These are phyloP conservation scores for Acomys russatus DNA, from an alignment of 2,797 vertebrate species.

Conservation along the genomic window DNA sequence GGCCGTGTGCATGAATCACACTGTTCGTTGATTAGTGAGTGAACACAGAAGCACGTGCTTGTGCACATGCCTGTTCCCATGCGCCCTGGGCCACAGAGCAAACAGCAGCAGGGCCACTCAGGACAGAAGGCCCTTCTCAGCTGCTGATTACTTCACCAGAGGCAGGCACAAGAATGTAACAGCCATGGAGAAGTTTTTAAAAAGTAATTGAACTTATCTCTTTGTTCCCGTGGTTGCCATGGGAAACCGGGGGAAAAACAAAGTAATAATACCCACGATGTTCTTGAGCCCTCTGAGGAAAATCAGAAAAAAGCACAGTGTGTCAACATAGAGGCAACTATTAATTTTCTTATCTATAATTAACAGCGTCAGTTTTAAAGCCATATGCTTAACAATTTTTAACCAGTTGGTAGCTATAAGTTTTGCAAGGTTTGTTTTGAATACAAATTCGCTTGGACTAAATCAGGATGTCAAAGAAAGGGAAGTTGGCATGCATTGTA, in stretches of 20 bases:
- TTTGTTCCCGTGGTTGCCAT: slow-evolving; percentile 40
- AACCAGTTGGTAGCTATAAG: not conserved
- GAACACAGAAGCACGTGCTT: not conserved
- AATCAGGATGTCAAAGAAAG: not conserved
- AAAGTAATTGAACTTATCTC: slow-evolving; percentile 36
- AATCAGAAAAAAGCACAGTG: not conserved
- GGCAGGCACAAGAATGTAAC: not conserved
- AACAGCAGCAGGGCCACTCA: not conserved
- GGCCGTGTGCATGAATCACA: not conserved
- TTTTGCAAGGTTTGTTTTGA: slow-evolving; percentile 27
- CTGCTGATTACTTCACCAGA: slow-evolving; percentile 25
- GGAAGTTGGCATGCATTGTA: not conserved
- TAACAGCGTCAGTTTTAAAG: slow-evolving; percentile 47
- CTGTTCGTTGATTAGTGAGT: not conserved
- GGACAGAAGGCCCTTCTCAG: not conserved
- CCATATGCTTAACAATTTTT: not conserved
- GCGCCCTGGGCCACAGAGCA: not conserved
- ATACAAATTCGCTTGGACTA: slow-evolving; percentile 26
- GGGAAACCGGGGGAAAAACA: not conserved
- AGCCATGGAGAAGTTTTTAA: not conserved
- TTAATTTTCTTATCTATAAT: slow-evolving; percentile 48
- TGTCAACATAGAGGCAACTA: not conserved
- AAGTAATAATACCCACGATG: not conserved
- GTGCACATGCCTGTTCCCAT: not conserved
- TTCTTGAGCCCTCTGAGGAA: not conserved